Evolutionary conservation across 2,888 invertebrate genomes (phyloP).

Genomic region (Junonia oenone): DNA sequence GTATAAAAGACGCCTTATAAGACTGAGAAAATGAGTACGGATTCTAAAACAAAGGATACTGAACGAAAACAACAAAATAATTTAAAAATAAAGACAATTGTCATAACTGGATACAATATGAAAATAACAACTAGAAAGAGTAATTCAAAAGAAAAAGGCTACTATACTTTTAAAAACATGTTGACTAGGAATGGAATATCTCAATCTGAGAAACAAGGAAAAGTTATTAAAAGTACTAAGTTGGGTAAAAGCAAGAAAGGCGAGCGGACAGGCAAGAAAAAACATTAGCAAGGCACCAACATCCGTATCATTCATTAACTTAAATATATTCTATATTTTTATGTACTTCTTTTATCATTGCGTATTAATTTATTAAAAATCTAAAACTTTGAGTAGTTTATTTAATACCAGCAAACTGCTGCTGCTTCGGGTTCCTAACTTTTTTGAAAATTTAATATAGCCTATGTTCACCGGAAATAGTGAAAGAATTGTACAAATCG

Average conservation of each 20-base stretch:
- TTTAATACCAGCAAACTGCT: no score
- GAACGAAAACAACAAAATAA: conserved; percentile 35
- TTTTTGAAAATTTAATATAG: no score
- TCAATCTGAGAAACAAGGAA: conserved; percentile 26
- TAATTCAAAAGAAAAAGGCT: conserved; percentile 52
- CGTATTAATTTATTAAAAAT: no score
- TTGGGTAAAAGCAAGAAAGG: background rate
- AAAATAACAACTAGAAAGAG: conserved; percentile 41
- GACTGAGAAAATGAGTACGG: conserved; percentile 36
- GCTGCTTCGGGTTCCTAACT: no score
- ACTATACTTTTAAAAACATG: conserved; percentile 53
- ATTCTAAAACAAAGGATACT: conserved; percentile 36
- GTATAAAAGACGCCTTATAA: conserved; percentile 17
- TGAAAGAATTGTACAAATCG: no score
- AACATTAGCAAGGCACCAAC: background rate
- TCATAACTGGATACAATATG: conserved; percentile 17
- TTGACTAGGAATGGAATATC: conserved; percentile 42
- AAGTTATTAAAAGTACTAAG: background rate
- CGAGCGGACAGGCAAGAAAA: no score
- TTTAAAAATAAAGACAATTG: conserved; percentile 17
- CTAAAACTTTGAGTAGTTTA: no score
- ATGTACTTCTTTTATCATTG: no score
- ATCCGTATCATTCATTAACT: background rate
- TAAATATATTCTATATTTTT: no score
- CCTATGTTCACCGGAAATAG: no score